A percentile compares a stretch with the other conserved stretches of the same genome.
Evolutionary conservation across 2,113 vertebrate species (phyloP).

Genomic region (Aix galericulata): DNA sequence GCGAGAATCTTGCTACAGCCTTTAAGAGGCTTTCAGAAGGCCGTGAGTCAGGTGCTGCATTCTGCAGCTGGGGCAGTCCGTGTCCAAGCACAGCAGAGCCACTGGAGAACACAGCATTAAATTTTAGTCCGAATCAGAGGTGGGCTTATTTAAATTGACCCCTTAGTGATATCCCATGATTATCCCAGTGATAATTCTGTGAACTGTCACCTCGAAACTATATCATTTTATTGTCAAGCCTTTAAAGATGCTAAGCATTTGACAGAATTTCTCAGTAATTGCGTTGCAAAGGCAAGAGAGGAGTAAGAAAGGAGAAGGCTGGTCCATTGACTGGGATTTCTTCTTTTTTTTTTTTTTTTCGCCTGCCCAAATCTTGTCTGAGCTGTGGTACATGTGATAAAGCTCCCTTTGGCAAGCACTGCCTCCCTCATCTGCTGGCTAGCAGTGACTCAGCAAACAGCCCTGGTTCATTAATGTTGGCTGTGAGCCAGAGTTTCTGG

Average conservation of each 20-base stretch:
- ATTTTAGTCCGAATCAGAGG: neutral
- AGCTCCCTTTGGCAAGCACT: neutral
- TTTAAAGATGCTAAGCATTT: neutral
- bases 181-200: neutral
- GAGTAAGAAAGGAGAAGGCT: neutral
- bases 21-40: neutral
- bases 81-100: neutral
- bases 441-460: constrained; percentile 61
- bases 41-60: neutral
- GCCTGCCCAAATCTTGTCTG: neutral
- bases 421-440: neutral
- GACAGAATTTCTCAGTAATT: neutral
- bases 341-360: neutral
- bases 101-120: neutral
- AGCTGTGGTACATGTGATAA: neutral
- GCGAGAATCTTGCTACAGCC: neutral
- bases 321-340: neutral
- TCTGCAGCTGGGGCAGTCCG: neutral
- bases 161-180: neutral
- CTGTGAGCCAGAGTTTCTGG: constrained; percentile 26
- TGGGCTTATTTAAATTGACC: neutral
- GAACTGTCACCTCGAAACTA: neutral
- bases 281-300: neutral
- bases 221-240: neutral
- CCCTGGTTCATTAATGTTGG: constrained; percentile 39